Conservation (phyloP, 2,113 vertebrate species). For the Phylloscopus whistleri region DNA sequence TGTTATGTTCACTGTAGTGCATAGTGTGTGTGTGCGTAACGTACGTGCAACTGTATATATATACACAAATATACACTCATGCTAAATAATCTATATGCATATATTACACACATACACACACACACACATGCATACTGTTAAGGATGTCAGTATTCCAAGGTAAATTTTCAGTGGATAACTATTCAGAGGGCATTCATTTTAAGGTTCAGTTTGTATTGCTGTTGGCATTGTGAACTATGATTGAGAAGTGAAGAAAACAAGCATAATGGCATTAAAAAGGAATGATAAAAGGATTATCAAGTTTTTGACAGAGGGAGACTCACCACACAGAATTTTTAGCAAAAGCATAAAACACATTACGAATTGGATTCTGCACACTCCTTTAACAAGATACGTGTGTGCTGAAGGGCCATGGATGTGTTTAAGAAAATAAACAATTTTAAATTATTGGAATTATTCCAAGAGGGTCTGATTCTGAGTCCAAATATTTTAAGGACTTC, state of each 20-base stretch:
- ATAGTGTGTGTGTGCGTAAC: neutral
- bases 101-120: neutral
- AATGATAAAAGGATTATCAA: neutral
- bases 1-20: neutral
- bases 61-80: neutral
- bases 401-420: neutral
- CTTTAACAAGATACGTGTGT: neutral
- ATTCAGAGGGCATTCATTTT: neutral
- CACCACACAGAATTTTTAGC: neutral
- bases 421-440: neutral
- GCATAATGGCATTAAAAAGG: neutral
- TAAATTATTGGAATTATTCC: neutral
- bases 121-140: rapidly evolving
- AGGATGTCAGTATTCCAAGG: neutral
- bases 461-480: neutral
- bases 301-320: neutral
- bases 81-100: neutral
- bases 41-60: neutral
- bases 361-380: neutral
- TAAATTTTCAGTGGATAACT: neutral
- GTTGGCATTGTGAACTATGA: neutral
- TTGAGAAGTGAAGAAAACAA: neutral
- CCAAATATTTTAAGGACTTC: neutral
- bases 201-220: neutral
- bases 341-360: neutral